phyloP scores from a whole-genome alignment of 1,140 invertebrate species.

The Olivierus martensii region DNA sequence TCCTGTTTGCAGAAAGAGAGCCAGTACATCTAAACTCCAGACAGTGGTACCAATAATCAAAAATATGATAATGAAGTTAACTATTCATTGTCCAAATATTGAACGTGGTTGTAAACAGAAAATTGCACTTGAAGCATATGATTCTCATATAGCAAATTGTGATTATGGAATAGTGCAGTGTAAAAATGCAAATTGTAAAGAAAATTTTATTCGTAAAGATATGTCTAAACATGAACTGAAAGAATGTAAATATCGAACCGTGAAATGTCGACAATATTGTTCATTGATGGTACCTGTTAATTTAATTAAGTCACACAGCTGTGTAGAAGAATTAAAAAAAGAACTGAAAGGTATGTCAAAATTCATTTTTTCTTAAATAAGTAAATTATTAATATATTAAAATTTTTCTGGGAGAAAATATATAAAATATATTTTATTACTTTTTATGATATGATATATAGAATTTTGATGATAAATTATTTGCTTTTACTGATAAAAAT shows the following conservation, averaged over 20 bases:
- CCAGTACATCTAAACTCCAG: not conserved
- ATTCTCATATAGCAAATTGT: conserved; percentile 4
- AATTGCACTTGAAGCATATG: conserved; percentile 3
- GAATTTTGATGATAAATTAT: too few species aligned
- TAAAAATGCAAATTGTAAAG: conserved; percentile 4
- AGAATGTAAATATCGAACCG: not conserved
- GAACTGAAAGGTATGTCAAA: conserved; percentile 1
- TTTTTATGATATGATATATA: too few species aligned
- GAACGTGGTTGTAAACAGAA: conserved; percentile 5
- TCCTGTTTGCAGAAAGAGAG: conserved; percentile 10
- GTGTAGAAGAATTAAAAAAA: conserved; percentile 3
- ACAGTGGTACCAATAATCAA: conserved; percentile 4
- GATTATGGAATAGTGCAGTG: conserved; percentile 3
- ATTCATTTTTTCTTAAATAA: not conserved
- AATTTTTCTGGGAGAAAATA: too few species aligned
- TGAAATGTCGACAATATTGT: not conserved
- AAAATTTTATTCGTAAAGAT: not conserved
- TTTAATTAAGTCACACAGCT: conserved; percentile 2
- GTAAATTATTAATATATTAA: too few species aligned
- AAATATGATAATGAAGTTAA: conserved; percentile 11
- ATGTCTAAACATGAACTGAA: conserved; percentile 1
- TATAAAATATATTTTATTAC: too few species aligned
- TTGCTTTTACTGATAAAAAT: too few species aligned
- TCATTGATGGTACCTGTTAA: not conserved
- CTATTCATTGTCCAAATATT: not conserved